phyloP scores from a whole-genome alignment of 2,797 vertebrate species.

The Hemibagrus guttatus region DNA sequence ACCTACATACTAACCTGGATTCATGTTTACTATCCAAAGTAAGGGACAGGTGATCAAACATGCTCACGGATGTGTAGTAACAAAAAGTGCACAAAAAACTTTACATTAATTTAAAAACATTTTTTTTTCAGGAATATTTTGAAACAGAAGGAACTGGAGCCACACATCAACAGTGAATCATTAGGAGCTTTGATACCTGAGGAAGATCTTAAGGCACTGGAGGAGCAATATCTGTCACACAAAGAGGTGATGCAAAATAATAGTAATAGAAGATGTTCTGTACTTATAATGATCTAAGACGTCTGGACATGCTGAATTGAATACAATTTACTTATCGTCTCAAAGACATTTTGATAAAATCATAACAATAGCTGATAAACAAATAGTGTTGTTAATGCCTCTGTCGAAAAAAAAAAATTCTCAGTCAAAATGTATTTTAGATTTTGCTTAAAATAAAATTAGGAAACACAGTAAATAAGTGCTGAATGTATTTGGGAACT shows the following conservation, averaged over 20 bases:
- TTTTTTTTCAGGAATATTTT: constrained; percentile 75
- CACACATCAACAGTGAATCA: constrained; percentile 68
- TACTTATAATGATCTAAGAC: neutral
- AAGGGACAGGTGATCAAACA: constrained; percentile 60
- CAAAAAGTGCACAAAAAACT: neutral
- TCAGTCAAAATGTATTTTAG: neutral
- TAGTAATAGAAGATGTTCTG: neutral
- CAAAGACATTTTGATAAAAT: neutral
- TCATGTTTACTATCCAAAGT: constrained; percentile 82
- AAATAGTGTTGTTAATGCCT: neutral
- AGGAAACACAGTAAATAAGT: neutral
- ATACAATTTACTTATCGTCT: neutral
- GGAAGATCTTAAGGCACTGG: constrained; percentile 64
- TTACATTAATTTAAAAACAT: neutral
- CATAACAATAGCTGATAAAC: neutral
- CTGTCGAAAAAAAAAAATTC: neutral
- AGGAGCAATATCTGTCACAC: constrained; percentile 70
- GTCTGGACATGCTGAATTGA: neutral
- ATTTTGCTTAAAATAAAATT: neutral
- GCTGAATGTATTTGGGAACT: neutral
- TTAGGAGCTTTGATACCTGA: constrained; percentile 76
- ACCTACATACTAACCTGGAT: constrained; percentile 83
- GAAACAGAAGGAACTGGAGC: constrained; percentile 72
- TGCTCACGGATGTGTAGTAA: neutral
- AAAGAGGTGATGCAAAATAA: constrained; percentile 72